Base-by-base conservation (phyloP, 2,797 vertebrate species). In the Cyclopterus lumpus region DNA sequence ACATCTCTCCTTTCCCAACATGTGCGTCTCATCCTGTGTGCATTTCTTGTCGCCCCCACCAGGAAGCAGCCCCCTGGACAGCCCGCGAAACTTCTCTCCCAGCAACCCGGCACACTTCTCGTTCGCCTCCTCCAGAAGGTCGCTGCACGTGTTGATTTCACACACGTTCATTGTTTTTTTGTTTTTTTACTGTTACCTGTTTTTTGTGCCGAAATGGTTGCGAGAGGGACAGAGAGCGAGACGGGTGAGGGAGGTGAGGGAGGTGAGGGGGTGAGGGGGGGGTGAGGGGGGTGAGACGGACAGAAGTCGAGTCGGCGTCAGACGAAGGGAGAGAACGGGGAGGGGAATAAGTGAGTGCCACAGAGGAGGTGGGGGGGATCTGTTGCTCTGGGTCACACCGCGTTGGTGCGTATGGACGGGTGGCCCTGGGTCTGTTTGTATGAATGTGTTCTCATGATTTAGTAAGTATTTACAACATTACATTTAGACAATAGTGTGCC, bases 11-110 rank as follows among this genome's bases (percentile, higher is more conserved):
- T 71, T 60, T 38, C 48, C 8, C 18, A 18, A 12, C 32, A 7
- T 55, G 16, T 24, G 15, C 57, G 65, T 80, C 63, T 83, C 59
- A 65, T 34, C 55, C 38, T 80, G 28, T 68, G 60, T 71, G 1
- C 6, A 20, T 57, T 51, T 88, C 46, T 81, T 34, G 46, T 79
- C 20, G 48, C 48, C 81, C 73, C 79, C 68, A 32, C 3, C 85
- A 98, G 97, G 97, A 88, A 96, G 95, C 92, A 98, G 97, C 79
- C 97, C 97, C 49, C 89, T 97, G 93, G 97, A 97, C 92, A 98
- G 97, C 51, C 97, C 97, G 6, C 93, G 97, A 24, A 98, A 96
- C 88, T 98, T 98, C 92, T 98, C 97, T 7, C 97, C 97, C 57
- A 96, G 95, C 59, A 95, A 95, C 54, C 97, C 97, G 0, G 96